Evolutionary conservation across 2,113 vertebrate species (phyloP), one percentile per base, ranked within the genome.

Genomic region (Phylloscopus trochiloides): DNA sequence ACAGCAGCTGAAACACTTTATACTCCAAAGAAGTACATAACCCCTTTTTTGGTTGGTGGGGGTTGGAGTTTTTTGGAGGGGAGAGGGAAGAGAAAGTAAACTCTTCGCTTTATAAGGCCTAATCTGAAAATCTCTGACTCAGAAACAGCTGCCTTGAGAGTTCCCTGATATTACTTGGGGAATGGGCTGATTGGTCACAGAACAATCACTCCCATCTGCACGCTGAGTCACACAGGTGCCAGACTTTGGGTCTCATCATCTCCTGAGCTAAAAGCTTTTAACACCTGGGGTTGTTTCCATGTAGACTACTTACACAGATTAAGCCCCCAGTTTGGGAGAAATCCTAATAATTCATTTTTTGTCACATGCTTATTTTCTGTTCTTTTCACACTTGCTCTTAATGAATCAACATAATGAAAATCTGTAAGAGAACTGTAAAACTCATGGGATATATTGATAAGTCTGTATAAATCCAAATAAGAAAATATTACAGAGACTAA

Each of bases 11-110:
- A 74, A 71, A 51, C 4, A 25, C 3, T 4, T 58, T 2, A 61
- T 7, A 2, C 2, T 31, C 7, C 9, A 38, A 51, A 32, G 5
- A 80, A 31, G 45, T 13, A 29, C 12, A 21, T 6, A 66, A 45
- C 6, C 3, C 17, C 7, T 43, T 68, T 34, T 21, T 21, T 12
- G 5, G 20, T 20, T 17, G 17, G 17, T 42, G 3, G 8, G 4
- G 12, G 34, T n/a, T 24, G 8, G 42, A 6, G 1, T 6, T 59
- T 61, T 71, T 58, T 7, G 3, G 14, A 17, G 4, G 5, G 8
- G 1, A 45, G 6, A 38, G 4, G 3, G 3, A 34, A 50, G 10
- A 31, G 7, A 34, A 3, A 1, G 12, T 16, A n/a, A 59, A 58
- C 2, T 28, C 12, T 14, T 63, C 9, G 0, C 3, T 54, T 70